Conservation (phyloP, 2,888 invertebrate genomes). For the Thymelicus acteon region DNA sequence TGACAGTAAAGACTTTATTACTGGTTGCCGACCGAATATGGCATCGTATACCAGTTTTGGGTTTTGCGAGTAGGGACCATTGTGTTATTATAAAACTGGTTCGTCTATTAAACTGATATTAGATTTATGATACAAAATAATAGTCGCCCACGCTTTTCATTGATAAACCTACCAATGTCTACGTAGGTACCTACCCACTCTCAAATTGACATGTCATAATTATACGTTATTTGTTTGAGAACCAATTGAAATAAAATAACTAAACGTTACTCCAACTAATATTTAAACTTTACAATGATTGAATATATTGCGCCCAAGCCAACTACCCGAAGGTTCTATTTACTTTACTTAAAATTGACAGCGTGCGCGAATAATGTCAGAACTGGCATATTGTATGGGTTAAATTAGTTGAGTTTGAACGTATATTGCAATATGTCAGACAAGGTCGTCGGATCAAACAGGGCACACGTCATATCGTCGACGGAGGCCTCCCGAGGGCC, state of each 20-base stretch:
- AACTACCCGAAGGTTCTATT: not conserved
- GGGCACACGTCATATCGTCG: conserved; percentile 38
- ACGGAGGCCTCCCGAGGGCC: conserved; percentile 35
- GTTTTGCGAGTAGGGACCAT: too few species aligned
- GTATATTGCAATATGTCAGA: conserved; percentile 17
- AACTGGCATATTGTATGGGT: conserved; percentile 19
- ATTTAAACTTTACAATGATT: not conserved
- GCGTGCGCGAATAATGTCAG: not conserved
- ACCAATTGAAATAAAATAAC: too few species aligned
- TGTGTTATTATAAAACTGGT: too few species aligned
- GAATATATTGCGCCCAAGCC: not conserved
- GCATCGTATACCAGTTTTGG: not conserved
- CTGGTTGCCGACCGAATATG: conserved; percentile 2
- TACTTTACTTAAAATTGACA: not conserved
- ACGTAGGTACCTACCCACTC: too few species aligned
- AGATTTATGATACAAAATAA: too few species aligned
- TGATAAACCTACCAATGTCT: too few species aligned
- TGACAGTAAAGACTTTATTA: conserved; percentile 32
- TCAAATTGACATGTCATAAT: too few species aligned
- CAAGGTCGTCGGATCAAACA: conserved; percentile 41
- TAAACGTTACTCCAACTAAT: too few species aligned
- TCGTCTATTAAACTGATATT: too few species aligned
- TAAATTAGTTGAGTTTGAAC: conserved; percentile 7
- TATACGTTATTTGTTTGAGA: too few species aligned
- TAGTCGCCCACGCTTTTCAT: too few species aligned